These are phyloP conservation scores for Notechis scutatus DNA, from an alignment of 2,113 vertebrate genomes.

Conservation along the genomic window DNA sequence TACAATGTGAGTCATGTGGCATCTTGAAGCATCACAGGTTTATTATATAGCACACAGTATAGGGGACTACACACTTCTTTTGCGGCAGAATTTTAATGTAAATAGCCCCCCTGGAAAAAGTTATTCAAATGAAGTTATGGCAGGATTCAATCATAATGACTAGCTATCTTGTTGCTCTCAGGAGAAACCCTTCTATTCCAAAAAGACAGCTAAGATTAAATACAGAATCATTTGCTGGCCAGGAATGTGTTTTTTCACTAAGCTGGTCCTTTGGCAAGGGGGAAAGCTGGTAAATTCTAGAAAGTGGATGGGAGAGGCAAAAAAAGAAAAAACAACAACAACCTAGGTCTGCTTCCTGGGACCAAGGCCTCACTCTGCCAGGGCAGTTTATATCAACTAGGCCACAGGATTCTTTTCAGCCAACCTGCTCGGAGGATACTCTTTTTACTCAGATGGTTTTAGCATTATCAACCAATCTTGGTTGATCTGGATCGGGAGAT, in stretches of 20 bases:
- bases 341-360: neutral
- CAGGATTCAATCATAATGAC: neutral
- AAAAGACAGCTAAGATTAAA: neutral
- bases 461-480: neutral
- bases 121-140: neutral
- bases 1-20: neutral
- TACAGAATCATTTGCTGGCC: neutral
- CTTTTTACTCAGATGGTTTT: neutral
- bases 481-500: constrained; percentile 36
- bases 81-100: neutral
- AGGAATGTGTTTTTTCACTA: neutral
- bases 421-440: neutral
- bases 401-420: neutral
- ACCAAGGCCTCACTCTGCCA: neutral
- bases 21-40: neutral
- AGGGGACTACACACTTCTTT: neutral
- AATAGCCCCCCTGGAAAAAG: neutral
- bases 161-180: neutral
- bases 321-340: neutral
- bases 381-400: neutral
- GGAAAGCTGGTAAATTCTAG: neutral
- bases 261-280: neutral
- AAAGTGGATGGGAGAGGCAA: neutral
- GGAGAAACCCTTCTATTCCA: neutral
- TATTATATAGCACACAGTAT: neutral